Base-by-base conservation (phyloP, 2,797 vertebrate genomes). In the Dipus sagitta region DNA sequence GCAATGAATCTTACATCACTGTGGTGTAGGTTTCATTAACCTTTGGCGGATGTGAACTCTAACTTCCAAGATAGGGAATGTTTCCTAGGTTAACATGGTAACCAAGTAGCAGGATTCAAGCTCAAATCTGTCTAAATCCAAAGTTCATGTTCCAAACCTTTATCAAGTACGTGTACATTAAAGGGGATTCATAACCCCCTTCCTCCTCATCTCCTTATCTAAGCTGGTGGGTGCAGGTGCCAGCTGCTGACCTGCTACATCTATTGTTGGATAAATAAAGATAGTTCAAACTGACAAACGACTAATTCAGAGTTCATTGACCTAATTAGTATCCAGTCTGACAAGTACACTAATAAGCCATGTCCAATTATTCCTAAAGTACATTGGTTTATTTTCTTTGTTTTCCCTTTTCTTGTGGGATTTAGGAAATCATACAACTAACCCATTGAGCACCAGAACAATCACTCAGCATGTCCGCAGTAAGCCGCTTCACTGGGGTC, bases 81-180 rank as follows among this genome's bases (percentile, higher is more conserved):
- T 42, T 77, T 12, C 32, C 42, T 18, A 68, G 60, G 17, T 47
- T 72, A 71, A 85, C 21, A 88, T 1, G 11, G 24, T 88, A 52
- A 90, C 24, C 60, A 88, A 79, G 62, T 28, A 38, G 24, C 58
- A 47, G 20, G 2, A 67, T 82, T 95, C 79, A 90, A 77, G 70
- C 32, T 94, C 52, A 83, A 72, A 83, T 95, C 88, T 90, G 18
- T 24, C 47, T 93, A 86, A 93, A 88, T 86, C 78, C 47, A 34
- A 92, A 74, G 14, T 87, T 74, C 79, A 80, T 68, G 21, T 42
- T 79, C 76, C 60, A 86, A 90, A 91, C 80, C 47, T 94, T 92
- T 67, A 86, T 58, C 93, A 84, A 89, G 58, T 26, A 67, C 28
- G 82, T 24, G 84, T 92, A 89, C 88, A 70, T 91, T 80, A 90